Percentiles rank a stretch among this genome's conserved stretches.
phyloP scores from a whole-genome alignment of 2,113 vertebrate genomes.

The Lasiurus cinereus region DNA sequence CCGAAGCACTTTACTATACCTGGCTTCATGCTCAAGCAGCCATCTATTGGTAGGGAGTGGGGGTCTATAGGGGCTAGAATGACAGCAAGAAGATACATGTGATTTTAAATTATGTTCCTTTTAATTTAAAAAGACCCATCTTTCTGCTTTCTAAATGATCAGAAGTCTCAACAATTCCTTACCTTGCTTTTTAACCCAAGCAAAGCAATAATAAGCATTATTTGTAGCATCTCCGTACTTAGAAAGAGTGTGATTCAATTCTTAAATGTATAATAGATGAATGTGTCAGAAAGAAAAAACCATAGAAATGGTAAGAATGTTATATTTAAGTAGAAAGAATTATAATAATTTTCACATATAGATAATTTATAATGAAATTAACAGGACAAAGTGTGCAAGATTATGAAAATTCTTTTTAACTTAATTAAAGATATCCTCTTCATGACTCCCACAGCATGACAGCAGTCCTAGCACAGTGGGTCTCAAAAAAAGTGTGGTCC shows the following conservation, averaged over 20 bases:
- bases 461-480: background rate
- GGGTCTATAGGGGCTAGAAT: background rate
- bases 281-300: background rate
- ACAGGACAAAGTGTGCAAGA: background rate
- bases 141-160: background rate
- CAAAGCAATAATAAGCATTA: background rate
- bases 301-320: background rate
- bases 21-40: conserved; percentile 53
- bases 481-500: background rate
- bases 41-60: background rate
- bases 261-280: background rate
- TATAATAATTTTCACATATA: background rate
- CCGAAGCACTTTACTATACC: conserved; percentile 45
- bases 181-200: conserved; percentile 23
- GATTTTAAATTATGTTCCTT: conserved; percentile 30
- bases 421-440: background rate
- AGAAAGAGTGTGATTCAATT: background rate
- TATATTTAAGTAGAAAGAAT: background rate
- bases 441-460: too few relatives aligned
- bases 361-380: background rate
- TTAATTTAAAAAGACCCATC: background rate
- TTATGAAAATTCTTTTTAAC: conserved; percentile 1
- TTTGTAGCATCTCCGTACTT: background rate
- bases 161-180: background rate
- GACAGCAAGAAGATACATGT: background rate